These are phyloP conservation scores for Sturnus vulgaris DNA, from an alignment of 2,113 vertebrate genomes.

Conservation along the genomic window DNA sequence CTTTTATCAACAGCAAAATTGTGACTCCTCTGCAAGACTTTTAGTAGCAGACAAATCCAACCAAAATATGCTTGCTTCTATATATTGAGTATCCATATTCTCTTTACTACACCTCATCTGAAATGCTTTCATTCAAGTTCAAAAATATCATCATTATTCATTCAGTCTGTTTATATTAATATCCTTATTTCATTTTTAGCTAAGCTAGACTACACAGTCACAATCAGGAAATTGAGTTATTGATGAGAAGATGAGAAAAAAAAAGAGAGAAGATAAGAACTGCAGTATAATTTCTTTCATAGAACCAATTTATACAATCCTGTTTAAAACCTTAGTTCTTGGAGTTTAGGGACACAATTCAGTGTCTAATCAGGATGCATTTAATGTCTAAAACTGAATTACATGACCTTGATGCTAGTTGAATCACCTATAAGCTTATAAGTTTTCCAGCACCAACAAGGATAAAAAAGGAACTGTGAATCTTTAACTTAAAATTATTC, in stretches of 20 bases:
- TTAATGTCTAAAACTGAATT: not conserved
- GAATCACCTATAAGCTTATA: not conserved
- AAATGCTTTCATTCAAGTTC: not conserved
- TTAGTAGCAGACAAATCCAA: not conserved
- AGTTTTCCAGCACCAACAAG: not conserved
- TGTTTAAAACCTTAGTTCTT: not conserved
- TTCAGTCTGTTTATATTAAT: not conserved
- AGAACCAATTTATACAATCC: not conserved
- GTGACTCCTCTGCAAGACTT: not conserved
- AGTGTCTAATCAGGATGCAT: not conserved
- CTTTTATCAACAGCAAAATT: constrained; percentile 19
- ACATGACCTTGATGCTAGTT: not conserved
- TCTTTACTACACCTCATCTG: not conserved
- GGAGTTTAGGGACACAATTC: not conserved
- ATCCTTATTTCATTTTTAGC: not conserved
- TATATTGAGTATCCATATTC: not conserved
- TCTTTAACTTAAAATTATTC: not conserved
- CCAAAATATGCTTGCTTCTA: not conserved
- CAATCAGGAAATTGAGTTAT: not conserved
- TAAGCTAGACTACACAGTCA: not conserved
- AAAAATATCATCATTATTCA: not conserved
- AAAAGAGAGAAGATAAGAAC: not conserved
- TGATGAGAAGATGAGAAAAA: not conserved
- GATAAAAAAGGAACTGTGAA: not conserved
- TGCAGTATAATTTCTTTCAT: not conserved